Evolutionary conservation across 2,888 invertebrate species (phyloP).

Genomic region (Drosophila melanosoma): DNA sequence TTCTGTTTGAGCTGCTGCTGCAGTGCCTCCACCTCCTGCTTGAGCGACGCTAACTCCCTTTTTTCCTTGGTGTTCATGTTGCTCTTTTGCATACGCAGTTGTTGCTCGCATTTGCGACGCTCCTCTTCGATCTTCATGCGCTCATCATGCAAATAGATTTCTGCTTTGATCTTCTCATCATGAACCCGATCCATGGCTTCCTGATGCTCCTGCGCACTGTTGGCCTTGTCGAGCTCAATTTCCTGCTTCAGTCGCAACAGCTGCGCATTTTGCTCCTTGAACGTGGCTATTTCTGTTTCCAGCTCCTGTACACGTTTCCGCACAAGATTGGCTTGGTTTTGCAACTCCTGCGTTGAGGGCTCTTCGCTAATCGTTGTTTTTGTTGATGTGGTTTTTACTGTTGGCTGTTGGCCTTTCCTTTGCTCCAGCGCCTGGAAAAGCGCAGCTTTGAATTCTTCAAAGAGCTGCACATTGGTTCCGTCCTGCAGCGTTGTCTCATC

Average conservation of each 20-base stretch:
- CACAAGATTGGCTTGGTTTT: slow-evolving; percentile 69
- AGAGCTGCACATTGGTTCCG: slow-evolving; percentile 65
- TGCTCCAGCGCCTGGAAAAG: slow-evolving; percentile 76
- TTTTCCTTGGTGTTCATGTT: slow-evolving; percentile 89
- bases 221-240: slow-evolving; percentile 87
- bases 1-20: slow-evolving; percentile 90
- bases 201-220: slow-evolving; percentile 87
- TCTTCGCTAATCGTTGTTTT: slow-evolving; percentile 27
- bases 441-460: slow-evolving; percentile 76
- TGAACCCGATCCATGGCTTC: slow-evolving; percentile 87
- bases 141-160: slow-evolving; percentile 89
- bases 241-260: slow-evolving; percentile 87
- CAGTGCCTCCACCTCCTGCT: slow-evolving; percentile 88
- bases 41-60: slow-evolving; percentile 88
- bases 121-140: slow-evolving; percentile 89
- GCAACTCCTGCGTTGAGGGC: slow-evolving; percentile 63
- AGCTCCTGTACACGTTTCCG: slow-evolving; percentile 88
- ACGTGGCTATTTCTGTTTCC: slow-evolving; percentile 88
- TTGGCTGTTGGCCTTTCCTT: slow-evolving; percentile 36
- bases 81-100: slow-evolving; percentile 88
- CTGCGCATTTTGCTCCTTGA: slow-evolving; percentile 86
- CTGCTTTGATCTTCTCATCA: slow-evolving; percentile 88
- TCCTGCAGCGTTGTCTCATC: slow-evolving; percentile 56
- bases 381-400: background rate
- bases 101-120: slow-evolving; percentile 88